Base-by-base conservation (phyloP, 2,888 invertebrate genomes). In the Caradrina kadenii region DNA sequence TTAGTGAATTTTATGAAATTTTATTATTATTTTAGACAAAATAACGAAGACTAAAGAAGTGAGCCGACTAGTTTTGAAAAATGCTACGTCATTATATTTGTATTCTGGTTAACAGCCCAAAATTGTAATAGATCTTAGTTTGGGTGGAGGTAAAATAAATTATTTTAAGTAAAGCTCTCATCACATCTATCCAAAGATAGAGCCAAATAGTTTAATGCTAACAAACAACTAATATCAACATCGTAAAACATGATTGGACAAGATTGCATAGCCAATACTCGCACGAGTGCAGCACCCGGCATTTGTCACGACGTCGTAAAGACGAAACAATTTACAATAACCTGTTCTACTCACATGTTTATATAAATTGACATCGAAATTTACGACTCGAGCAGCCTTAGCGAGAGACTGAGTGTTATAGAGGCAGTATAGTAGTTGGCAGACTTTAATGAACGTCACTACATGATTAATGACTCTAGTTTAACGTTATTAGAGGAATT, bases 301-400 rank as follows among this genome's bases (percentile, higher is more conserved):
- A 63, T 76, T 75, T 61, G 70, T 75, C 63, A 74, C 49, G 48
- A 35, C 54, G 53, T 66, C 61, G 65, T 82, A 62, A 70, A 75
- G 49, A 70, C 60, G 55, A 72, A 64, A 77, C 73, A 73, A 70
- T 72, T 76, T 63, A 76, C 70, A 67, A 71, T 73, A 83, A 79
- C 67, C 63, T 69, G 74, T 76, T 68, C 13, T 54, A 62, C 52
- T 55, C 49, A 48, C 50, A 52, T 63, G 59, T 69, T 54, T 59
- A 63, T 68, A 73, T 59, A 63, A 69, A 70, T 68, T 73, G 61
- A 50, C 69, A 74, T 61, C 55, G 22, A 48, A 69, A 69, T 78
- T 69, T 61, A 72, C 50, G 69, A 66, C 62, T 54, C 19, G 35
- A 56, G 31, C 52, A 52, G 48, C n/a, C 53, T 53, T 56, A 70